These are phyloP conservation scores for Lonchura striata DNA, from an alignment of 2,113 vertebrate species.

Conservation along the genomic window DNA sequence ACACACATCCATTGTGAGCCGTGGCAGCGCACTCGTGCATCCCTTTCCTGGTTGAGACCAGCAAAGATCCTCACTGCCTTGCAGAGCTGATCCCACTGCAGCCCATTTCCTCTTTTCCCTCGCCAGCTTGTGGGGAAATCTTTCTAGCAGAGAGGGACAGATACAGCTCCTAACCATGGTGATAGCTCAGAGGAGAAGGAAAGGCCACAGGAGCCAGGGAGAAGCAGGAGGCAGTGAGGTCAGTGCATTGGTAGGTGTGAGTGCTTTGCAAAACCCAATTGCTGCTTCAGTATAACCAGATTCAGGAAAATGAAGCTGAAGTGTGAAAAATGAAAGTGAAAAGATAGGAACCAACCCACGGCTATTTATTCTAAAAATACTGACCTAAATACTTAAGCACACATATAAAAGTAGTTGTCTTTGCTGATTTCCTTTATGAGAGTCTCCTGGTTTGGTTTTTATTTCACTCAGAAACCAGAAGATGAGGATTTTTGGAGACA, in stretches of 20 bases:
- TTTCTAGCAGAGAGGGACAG: neutral
- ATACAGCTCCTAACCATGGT: neutral
- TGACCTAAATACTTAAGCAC: slow-evolving; percentile 68
- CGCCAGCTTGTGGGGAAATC: rapidly evolving
- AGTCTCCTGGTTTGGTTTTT: slow-evolving; percentile 21
- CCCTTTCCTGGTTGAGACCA: neutral
- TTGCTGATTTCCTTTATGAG: slow-evolving; percentile 59
- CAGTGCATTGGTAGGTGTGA: neutral
- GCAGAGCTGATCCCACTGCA: neutral
- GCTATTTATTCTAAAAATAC: slow-evolving; percentile 70
- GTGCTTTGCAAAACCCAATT: slow-evolving; percentile 17
- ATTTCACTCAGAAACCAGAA: neutral
- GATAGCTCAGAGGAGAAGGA: neutral
- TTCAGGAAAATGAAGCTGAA: slow-evolving; percentile 55
- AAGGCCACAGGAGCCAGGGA: neutral
- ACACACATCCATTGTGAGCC: neutral
- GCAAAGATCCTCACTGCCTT: neutral
- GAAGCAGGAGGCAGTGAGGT: neutral
- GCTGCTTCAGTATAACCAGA: slow-evolving; percentile 38
- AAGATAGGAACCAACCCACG: slow-evolving; percentile 67
- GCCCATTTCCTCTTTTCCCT: neutral
- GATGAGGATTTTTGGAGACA: neutral
- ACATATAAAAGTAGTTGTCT: slow-evolving; percentile 67
- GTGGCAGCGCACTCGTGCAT: rapidly evolving
- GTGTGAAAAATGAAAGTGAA: slow-evolving; percentile 66